Base-by-base conservation (phyloP, 2,113 vertebrate species). In the Paedocypris sp. region DNA sequence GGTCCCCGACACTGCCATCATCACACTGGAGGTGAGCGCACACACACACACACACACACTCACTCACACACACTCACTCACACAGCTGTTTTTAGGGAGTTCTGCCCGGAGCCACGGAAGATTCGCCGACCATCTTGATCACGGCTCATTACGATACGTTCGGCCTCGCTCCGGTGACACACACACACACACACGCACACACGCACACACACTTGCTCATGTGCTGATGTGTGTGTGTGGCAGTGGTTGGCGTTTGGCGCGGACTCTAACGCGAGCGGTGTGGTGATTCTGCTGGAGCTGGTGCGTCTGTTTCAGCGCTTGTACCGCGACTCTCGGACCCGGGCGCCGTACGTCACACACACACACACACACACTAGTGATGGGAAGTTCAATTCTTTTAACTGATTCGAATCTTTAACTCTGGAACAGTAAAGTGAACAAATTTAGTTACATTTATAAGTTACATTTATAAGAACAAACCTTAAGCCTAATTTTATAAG, bases 181-280 rank as follows among this genome's bases (percentile, higher is more conserved):
- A 26, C 51, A 39, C 32, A 35, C 29, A 19, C 12, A 35, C 15
- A 56, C 5, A 48, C 42, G 2, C n/a, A 43, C n/a, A 23, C 47
- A 51, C 3, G 7, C 1, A 35, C 5, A 28, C n/a, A n/a, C 25
- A 28, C 6, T 43, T n/a, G 25, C 23, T 18, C 7, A 20, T 45
- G 19, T 51, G 5, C 46, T 5, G 35, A 19, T 49, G 5, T 46
- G 32, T 41, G 7, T 46, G 8, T 57, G 19, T 45, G 3, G 46
- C 75, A 88, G 87, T 85, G 83, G 81, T 3, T 86, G 69, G 79
- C 87, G 0, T 83, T 81, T 35, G 85, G 87, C 18, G 86, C 86
- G 0, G 86, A 88, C 65, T 88, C 87, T 4, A 88, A 88, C 20
- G 86, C 73, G 22, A 84, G 86, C 28, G 85, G 86, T 0, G 84